Evolutionary conservation across 2,888 invertebrate species (phyloP).

Genomic region (Pterostichus niger): DNA sequence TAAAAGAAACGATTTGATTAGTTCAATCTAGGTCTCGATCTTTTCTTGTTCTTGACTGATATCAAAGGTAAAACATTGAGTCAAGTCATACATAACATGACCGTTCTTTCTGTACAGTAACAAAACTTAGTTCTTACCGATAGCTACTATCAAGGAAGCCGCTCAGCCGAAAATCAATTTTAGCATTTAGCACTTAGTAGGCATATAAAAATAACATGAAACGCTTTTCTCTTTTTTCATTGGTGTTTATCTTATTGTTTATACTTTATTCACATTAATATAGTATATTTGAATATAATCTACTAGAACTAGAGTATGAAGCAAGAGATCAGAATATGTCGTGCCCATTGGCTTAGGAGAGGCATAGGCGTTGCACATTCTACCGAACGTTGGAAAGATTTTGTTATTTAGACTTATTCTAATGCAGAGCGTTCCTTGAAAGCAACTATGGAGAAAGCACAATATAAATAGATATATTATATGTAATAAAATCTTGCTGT

Average conservation of each 20-base stretch:
- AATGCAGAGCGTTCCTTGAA: conserved; percentile 57
- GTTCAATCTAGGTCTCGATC: conserved; percentile 26
- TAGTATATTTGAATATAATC: conserved; percentile 15
- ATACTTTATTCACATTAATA: conserved; percentile 26
- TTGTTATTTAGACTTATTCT: conserved; percentile 39
- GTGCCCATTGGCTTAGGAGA: neutral
- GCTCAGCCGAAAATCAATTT: conserved; percentile 21
- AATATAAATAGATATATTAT: conserved; percentile 61
- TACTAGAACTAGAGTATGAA: conserved; percentile 8
- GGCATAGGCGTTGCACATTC: neutral
- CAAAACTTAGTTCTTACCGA: conserved; percentile 55
- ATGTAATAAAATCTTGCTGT: conserved; percentile 59
- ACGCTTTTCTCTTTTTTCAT: conserved; percentile 28
- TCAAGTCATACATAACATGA: conserved; percentile 46
- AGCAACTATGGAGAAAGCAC: conserved; percentile 62
- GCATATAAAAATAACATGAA: conserved; percentile 57
- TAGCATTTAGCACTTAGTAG: neutral
- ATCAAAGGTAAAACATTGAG: conserved; percentile 39
- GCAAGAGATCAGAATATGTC: neutral
- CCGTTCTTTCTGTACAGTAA: conserved; percentile 61
- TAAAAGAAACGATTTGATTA: conserved; percentile 23
- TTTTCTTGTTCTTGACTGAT: conserved; percentile 23
- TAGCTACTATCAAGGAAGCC: conserved; percentile 62
- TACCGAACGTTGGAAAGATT: conserved; percentile 7
- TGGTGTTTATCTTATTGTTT: conserved; percentile 58